phyloP scores from a whole-genome alignment of 2,113 vertebrate species.

The Callipepla californica region DNA sequence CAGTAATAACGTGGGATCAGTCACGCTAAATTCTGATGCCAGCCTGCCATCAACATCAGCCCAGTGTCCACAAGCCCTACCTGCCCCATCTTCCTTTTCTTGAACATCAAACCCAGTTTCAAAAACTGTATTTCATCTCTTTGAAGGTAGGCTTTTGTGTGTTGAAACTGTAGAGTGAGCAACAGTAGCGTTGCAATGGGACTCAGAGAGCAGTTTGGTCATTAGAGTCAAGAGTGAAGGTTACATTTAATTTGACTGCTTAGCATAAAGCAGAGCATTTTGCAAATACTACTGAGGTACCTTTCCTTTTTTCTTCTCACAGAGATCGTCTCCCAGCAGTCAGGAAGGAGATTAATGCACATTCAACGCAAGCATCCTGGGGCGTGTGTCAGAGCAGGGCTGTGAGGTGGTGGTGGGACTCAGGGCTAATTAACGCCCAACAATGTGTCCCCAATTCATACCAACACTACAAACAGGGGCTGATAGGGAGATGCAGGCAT shows the following conservation, averaged over 20 bases:
- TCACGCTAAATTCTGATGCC: slow-evolving; percentile 3
- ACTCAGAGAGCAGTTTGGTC: not conserved
- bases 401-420: slow-evolving; percentile 15
- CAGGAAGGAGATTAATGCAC: slow-evolving; percentile 40
- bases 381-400: slow-evolving; percentile 55
- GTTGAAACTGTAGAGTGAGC: slow-evolving; percentile 7
- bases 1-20: not conserved
- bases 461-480: slow-evolving; percentile 49
- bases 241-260: slow-evolving; percentile 37
- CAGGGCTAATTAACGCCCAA: slow-evolving; percentile 63
- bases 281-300: slow-evolving; percentile 18
- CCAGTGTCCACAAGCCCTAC: not conserved
- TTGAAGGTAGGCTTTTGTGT: slow-evolving; percentile 16
- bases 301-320: not conserved
- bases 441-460: slow-evolving; percentile 59
- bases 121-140: not conserved
- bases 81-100: not conserved
- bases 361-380: slow-evolving; percentile 46
- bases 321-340: slow-evolving; percentile 42
- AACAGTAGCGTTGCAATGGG: not conserved
- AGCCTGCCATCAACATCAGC: not conserved
- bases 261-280: slow-evolving; percentile 13
- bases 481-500: slow-evolving; percentile 70
- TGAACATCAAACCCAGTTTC: not conserved
- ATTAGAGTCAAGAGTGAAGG: not conserved